These are phyloP conservation scores for Limnothrissa miodon DNA, from an alignment of 2,113 vertebrate species.

Conservation along the genomic window DNA sequence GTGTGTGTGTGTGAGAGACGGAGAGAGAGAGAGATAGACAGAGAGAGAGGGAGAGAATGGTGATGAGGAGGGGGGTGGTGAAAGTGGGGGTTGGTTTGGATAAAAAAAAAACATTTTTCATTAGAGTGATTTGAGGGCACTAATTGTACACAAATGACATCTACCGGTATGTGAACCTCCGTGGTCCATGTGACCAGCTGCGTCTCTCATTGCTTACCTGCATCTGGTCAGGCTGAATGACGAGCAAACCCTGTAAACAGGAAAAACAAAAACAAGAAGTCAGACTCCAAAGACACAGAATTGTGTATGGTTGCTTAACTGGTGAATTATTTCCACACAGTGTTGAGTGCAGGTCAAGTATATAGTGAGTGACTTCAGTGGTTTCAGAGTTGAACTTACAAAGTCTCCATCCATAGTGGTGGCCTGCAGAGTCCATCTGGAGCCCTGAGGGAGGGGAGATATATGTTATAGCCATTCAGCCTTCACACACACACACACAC, in stretches of 20 bases:
- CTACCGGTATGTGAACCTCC: no score
- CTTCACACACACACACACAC: neutral
- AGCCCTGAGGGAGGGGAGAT: conserved; percentile 73
- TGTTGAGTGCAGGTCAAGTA: no score
- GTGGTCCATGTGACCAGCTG: neutral
- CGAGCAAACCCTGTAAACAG: conserved; percentile 73
- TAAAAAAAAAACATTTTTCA: neutral
- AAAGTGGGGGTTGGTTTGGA: neutral
- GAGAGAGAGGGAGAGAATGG: neutral
- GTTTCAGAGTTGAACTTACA: conserved; percentile 67
- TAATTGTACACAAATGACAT: neutral
- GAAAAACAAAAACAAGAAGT: conserved; percentile 24
- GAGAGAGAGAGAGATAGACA: neutral
- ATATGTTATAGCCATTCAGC: neutral
- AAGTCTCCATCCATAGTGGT: conserved; percentile 87
- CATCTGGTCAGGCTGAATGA: conserved; percentile 92
- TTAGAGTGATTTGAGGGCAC: neutral
- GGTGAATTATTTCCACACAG: neutral
- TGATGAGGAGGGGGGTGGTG: neutral
- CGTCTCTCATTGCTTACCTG: conserved; percentile 76
- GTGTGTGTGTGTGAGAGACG: no score
- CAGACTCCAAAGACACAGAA: neutral
- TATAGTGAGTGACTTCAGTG: neutral
- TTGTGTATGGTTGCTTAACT: neutral
- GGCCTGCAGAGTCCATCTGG: conserved; percentile 96